phyloP scores from a whole-genome alignment of 1,140 invertebrate species.

The Zaprionus africanus region DNA sequence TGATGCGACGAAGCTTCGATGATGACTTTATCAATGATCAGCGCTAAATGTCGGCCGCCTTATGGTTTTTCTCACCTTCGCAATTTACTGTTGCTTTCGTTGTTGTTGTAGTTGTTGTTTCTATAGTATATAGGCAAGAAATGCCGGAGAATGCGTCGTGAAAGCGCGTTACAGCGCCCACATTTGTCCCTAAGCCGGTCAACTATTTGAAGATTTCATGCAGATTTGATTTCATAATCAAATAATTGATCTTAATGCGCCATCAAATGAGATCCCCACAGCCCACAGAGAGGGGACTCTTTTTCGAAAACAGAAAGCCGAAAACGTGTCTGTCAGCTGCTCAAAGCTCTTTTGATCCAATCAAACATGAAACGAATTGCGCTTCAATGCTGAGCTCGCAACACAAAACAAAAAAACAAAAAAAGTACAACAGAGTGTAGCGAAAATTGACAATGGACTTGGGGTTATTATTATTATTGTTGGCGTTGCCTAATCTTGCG shows the following conservation, averaged over 20 bases:
- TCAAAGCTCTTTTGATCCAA: constrained; percentile 65
- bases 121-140: background rate
- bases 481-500: constrained; percentile 7
- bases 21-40: constrained; percentile 71
- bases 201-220: constrained; percentile 79
- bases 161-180: constrained; percentile 45
- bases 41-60: constrained; percentile 41
- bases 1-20: constrained; percentile 23
- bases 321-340: constrained; percentile 61
- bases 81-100: constrained; percentile 39
- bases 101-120: constrained; percentile 18
- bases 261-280: constrained; percentile 63
- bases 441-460: constrained; percentile 32
- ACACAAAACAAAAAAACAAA: constrained; percentile 16
- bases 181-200: constrained; percentile 54
- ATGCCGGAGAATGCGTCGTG: background rate
- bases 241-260: constrained; percentile 84
- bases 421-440: constrained; percentile 23
- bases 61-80: constrained; percentile 47
- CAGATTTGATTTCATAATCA: constrained; percentile 83
- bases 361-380: constrained; percentile 78
- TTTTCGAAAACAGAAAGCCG: background rate
- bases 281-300: background rate
- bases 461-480: constrained; percentile 24
- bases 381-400: constrained; percentile 66